phyloP scores from a whole-genome alignment of 2,888 invertebrate genomes.

The Xestia xanthographa region DNA sequence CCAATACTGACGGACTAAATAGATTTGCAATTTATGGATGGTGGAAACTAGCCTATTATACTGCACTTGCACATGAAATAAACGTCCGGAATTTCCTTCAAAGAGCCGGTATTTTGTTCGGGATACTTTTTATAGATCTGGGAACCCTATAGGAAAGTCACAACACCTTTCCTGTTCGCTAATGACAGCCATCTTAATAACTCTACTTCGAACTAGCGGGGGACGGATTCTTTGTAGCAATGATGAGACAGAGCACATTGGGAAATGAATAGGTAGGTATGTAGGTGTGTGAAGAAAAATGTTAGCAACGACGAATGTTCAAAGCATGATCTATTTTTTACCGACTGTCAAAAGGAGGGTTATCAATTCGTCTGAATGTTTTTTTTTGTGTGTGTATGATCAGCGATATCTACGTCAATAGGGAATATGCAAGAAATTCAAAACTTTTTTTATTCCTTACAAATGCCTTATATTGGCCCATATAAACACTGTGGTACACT shows the following conservation, averaged over 20 bases:
- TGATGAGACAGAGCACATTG: constrained; percentile 19
- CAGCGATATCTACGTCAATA: neutral
- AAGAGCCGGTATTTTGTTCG: neutral
- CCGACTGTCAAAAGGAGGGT: neutral
- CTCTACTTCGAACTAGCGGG: constrained; percentile 30
- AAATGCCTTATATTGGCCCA: too few species aligned
- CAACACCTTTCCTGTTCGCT: constrained; percentile 47
- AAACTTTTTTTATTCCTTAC: too few species aligned
- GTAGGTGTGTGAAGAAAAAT: neutral
- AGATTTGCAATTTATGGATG: too few species aligned
- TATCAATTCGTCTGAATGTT: neutral
- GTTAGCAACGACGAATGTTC: neutral
- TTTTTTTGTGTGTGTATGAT: neutral
- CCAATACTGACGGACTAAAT: too few species aligned
- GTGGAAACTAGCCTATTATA: too few species aligned
- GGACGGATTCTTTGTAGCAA: constrained; percentile 13
- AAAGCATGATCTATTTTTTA: neutral
- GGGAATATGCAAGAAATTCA: too few species aligned
- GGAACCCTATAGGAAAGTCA: constrained; percentile 5
- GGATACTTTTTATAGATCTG: neutral
- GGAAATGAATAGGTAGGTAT: neutral
- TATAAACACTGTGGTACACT: too few species aligned
- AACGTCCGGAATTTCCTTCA: neutral
- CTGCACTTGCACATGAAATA: neutral
- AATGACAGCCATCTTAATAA: constrained; percentile 62